A percentile compares a stretch with the other conserved stretches of the same genome.
phyloP scores from a whole-genome alignment of 2,113 vertebrate species.

The Sphaerodactylus townsendi region DNA sequence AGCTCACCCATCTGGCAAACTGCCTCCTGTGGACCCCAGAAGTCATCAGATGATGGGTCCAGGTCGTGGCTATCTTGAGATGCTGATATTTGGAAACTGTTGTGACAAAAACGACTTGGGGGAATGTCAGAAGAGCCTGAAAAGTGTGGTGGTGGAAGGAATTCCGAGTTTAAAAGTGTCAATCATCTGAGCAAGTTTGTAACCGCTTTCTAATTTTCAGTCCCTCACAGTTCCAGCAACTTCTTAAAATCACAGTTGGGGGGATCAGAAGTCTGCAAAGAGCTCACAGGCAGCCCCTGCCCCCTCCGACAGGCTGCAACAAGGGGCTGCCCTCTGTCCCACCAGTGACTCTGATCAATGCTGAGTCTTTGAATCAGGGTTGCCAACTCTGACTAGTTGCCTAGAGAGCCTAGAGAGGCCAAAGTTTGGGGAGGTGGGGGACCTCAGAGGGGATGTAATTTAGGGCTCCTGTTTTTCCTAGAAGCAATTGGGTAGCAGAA shows the following conservation, averaged over 20 bases:
- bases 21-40: background rate
- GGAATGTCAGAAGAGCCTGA: background rate
- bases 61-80: background rate
- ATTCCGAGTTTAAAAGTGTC: background rate
- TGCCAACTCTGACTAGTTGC: too few species aligned
- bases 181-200: background rate
- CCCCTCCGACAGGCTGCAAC: background rate
- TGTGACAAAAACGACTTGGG: background rate
- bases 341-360: too few species aligned
- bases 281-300: background rate
- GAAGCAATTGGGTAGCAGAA: too few species aligned
- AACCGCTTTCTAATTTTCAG: background rate
- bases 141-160: background rate
- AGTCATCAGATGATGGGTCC: background rate
- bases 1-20: background rate
- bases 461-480: too few species aligned
- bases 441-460: too few species aligned
- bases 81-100: background rate
- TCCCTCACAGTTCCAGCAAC: background rate
- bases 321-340: background rate
- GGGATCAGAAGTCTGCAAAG: background rate
- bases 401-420: too few species aligned
- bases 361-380: background rate
- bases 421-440: too few species aligned
- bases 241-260: background rate